These are phyloP conservation scores for Lasioglossum villosulum DNA, from an alignment of 2,888 invertebrate species.

Conservation along the genomic window DNA sequence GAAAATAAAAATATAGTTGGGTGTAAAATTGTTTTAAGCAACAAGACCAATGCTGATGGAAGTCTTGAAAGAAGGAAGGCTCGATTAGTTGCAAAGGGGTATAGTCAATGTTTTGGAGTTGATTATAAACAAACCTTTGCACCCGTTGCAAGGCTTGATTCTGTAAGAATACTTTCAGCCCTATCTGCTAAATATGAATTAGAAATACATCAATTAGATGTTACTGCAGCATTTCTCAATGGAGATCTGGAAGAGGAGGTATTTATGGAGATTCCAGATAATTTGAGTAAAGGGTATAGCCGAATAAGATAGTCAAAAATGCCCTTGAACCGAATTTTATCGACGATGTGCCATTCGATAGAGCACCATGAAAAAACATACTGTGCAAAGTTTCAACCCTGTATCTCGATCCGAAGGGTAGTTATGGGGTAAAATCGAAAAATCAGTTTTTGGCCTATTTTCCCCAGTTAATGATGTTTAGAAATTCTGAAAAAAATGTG, in stretches of 20 bases:
- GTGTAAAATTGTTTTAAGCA: not conserved
- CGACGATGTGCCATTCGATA: no score
- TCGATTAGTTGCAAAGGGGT: not conserved
- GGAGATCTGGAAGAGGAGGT: not conserved
- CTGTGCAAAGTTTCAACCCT: no score
- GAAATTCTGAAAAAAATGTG: no score
- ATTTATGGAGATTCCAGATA: not conserved
- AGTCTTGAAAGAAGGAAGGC: not conserved
- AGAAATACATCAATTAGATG: not conserved
- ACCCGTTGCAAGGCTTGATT: not conserved
- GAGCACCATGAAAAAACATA: no score
- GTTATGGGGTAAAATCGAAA: no score
- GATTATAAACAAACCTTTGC: no score
- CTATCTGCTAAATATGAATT: not conserved
- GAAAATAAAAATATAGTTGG: not conserved
- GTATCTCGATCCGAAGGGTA: no score
- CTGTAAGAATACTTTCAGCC: not conserved
- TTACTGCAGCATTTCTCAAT: not conserved
- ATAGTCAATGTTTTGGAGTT: not conserved
- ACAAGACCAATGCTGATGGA: not conserved
- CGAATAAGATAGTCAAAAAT: no score
- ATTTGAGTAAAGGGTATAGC: not conserved
- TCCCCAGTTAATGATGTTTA: no score
- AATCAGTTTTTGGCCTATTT: no score
- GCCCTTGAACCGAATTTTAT: no score